These are phyloP conservation scores for Troides helena DNA, from an alignment of 2,888 invertebrate species.

Conservation along the genomic window DNA sequence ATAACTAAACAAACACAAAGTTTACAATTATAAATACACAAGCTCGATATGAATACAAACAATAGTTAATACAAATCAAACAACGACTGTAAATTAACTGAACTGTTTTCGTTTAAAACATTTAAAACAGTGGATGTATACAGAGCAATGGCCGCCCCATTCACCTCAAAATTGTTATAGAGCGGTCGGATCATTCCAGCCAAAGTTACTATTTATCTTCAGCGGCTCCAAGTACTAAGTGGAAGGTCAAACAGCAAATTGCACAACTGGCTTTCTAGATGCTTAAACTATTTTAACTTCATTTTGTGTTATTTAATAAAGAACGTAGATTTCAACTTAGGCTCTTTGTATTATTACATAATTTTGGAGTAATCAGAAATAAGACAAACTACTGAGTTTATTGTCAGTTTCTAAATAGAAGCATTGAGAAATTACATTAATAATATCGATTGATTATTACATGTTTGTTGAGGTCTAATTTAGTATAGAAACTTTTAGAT, in stretches of 20 bases:
- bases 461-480: too few species aligned
- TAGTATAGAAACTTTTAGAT: too few species aligned
- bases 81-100: not conserved
- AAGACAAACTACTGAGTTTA: too few species aligned
- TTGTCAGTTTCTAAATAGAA: too few species aligned
- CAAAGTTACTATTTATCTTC: slow-evolving; percentile 21
- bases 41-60: not conserved
- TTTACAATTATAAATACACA: not conserved
- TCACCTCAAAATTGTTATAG: slow-evolving; percentile 21
- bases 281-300: not conserved
- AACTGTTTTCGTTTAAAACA: slow-evolving; percentile 2
- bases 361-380: too few species aligned
- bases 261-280: slow-evolving; percentile 3
- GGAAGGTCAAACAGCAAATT: slow-evolving; percentile 23
- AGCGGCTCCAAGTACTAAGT: slow-evolving; percentile 15
- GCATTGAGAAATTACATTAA: too few species aligned
- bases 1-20: not conserved
- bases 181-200: slow-evolving; percentile 16
- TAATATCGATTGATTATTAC: too few species aligned
- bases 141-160: not conserved
- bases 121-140: slow-evolving; percentile 5
- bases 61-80: not conserved
- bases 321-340: too few species aligned
- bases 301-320: not conserved
- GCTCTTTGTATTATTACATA: too few species aligned